Evolutionary conservation across 2,113 vertebrate species (phyloP).

Genomic region (Hippocampus abdominalis): DNA sequence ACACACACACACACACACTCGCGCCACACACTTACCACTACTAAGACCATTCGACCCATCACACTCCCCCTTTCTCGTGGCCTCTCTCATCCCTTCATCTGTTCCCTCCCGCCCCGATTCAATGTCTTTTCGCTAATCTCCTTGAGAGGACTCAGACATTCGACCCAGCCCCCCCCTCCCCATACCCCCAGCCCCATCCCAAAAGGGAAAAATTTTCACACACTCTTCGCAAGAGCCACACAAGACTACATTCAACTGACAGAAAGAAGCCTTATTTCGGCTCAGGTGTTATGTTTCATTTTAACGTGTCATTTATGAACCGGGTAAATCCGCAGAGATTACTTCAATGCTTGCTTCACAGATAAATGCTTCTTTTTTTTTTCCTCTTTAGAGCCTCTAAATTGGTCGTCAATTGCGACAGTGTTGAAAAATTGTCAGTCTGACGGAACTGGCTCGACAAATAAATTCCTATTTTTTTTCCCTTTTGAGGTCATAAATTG

Average conservation of each 20-base stretch:
- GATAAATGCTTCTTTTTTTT: not conserved
- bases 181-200: slow-evolving; percentile 12
- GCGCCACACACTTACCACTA: slow-evolving; percentile 21
- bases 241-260: not conserved
- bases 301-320: not conserved
- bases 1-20: slow-evolving; percentile 21
- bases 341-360: not conserved
- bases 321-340: too few relatives aligned
- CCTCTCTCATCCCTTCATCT: slow-evolving; percentile 50
- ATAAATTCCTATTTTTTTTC: too few relatives aligned
- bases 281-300: not conserved
- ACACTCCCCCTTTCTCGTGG: slow-evolving; percentile 28
- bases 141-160: slow-evolving; percentile 61
- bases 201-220: slow-evolving; percentile 39
- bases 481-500: too few relatives aligned
- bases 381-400: not conserved
- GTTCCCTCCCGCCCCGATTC: slow-evolving; percentile 53
- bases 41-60: slow-evolving; percentile 28
- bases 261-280: not conserved
- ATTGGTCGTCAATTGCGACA: too few relatives aligned
- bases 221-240: not conserved
- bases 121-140: slow-evolving; percentile 65
- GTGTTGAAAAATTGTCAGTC: not conserved
- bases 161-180: slow-evolving; percentile 2
- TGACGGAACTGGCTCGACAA: not conserved